phyloP scores from a whole-genome alignment of 2,888 invertebrate species.

The Gymnoscelis rufifasciata region DNA sequence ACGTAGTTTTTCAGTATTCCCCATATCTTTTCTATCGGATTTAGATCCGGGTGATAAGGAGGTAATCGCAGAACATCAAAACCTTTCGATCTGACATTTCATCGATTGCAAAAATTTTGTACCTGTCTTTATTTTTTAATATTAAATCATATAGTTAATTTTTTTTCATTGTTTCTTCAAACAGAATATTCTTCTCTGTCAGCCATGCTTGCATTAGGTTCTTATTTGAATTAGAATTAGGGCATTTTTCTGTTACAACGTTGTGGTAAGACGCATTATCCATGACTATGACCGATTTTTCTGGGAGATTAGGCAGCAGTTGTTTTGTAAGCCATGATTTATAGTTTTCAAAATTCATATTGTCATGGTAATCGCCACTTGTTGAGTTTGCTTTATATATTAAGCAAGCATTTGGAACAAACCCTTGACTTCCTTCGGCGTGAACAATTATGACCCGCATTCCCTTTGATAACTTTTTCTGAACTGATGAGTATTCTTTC shows the following conservation, averaged over 20 bases:
- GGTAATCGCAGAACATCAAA: no score
- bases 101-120: no score
- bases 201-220: slow-evolving; percentile 11
- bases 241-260: slow-evolving; percentile 4
- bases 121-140: background rate
- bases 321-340: slow-evolving; percentile 10
- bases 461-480: background rate
- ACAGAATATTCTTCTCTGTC: slow-evolving; percentile 10
- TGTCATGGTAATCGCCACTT: background rate
- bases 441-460: background rate
- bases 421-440: background rate
- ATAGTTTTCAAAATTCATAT: background rate
- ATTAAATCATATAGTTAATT: slow-evolving; percentile 7
- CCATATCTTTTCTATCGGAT: no score
- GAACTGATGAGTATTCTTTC: background rate
- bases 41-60: no score
- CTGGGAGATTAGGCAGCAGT: slow-evolving; percentile 9
- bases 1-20: no score
- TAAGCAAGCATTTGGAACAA: background rate
- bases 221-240: slow-evolving; percentile 1
- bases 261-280: slow-evolving; percentile 5
- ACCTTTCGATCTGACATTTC: no score
- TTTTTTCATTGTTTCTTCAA: slow-evolving; percentile 2
- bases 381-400: background rate
- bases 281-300: slow-evolving; percentile 9